phyloP scores from a whole-genome alignment of 2,113 vertebrate genomes.

The Dasyprocta punctata region DNA sequence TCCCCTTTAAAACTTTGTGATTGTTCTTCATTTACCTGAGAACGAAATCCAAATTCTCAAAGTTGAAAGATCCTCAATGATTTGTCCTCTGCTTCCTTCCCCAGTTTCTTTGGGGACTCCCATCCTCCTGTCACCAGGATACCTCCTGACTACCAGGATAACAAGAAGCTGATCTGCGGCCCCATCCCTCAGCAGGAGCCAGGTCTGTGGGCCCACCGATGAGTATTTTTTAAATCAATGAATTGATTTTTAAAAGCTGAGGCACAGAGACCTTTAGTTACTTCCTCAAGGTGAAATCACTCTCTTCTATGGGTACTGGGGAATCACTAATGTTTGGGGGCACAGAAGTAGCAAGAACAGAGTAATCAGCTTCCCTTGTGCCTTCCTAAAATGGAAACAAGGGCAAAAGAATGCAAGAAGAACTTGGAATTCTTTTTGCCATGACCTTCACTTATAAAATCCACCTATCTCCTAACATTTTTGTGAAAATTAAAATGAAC shows the following conservation, averaged over 20 bases:
- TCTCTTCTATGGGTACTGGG: neutral
- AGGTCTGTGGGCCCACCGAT: neutral
- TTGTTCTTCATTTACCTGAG: neutral
- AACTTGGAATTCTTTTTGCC: neutral
- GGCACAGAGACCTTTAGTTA: neutral
- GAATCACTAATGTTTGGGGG: neutral
- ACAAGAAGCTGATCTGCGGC: too few species aligned
- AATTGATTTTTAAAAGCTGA: neutral
- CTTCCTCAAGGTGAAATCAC: neutral
- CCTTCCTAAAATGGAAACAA: neutral
- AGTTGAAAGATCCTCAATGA: neutral
- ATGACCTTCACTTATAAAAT: conserved; percentile 11
- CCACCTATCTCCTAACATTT: neutral
- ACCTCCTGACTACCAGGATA: neutral
- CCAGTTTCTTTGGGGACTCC: neutral
- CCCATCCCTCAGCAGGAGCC: neutral
- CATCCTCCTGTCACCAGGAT: neutral
- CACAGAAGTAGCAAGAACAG: neutral
- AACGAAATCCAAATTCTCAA: neutral
- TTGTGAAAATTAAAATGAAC: conserved; percentile 29
- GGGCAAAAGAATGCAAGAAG: neutral
- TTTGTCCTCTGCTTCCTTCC: neutral
- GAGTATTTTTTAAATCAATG: neutral
- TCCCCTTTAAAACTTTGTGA: neutral
- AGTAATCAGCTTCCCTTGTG: neutral